Evolutionary conservation across 2,113 vertebrate genomes (phyloP).

Genomic region (Misgurnus mizolepis): DNA sequence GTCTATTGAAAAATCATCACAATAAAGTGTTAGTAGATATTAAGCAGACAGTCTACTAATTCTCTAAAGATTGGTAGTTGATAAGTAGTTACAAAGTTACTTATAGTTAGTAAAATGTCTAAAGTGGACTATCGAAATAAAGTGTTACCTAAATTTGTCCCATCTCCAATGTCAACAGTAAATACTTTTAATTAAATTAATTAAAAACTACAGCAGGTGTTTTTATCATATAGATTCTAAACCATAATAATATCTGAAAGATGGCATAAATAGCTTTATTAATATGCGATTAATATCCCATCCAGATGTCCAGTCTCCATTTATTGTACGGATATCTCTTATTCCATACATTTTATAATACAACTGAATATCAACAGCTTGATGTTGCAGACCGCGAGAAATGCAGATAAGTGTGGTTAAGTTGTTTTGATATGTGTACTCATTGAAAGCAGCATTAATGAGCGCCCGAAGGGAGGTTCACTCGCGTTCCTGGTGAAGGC

Average conservation of each 20-base stretch:
- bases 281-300: constrained; percentile 2
- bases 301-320: constrained; percentile 18
- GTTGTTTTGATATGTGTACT: constrained; percentile 38
- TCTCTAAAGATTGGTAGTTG: no score
- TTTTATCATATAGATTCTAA: neutral
- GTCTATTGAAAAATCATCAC: no score
- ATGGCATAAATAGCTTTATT: neutral
- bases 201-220: neutral
- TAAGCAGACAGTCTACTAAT: no score
- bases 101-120: no score
- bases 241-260: neutral
- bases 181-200: neutral
- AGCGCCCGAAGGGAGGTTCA: constrained; percentile 39
- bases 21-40: no score
- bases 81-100: no score
- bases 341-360: neutral
- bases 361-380: constrained; percentile 21
- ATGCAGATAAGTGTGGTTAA: constrained; percentile 34
- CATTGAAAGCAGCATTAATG: constrained; percentile 38
- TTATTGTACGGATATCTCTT: neutral
- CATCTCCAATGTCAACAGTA: neutral
- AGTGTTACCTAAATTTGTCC: no score
- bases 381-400: neutral
- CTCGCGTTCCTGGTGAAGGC: constrained; percentile 36
- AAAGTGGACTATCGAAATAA: no score